Conservation (phyloP, 2,797 vertebrate species). For the Thripadectes ignobilis region DNA sequence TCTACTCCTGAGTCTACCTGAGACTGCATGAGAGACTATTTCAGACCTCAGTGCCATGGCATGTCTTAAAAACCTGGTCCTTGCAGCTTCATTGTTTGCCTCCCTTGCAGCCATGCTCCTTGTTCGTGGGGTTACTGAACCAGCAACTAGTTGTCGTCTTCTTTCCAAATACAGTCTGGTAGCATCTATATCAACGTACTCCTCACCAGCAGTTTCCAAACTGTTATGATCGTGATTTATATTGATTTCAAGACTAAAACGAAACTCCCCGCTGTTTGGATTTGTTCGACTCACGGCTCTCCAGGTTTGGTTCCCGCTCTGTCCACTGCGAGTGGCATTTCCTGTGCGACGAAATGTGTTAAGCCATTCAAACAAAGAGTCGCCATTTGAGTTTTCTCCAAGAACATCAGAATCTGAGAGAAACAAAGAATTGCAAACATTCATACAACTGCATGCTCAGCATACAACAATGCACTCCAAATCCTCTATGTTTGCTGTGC, state of each 20-base stretch:
- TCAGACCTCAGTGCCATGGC: slow-evolving; percentile 35
- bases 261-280: slow-evolving; percentile 92
- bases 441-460: not conserved
- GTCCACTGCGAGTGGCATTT: slow-evolving; percentile 91
- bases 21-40: slow-evolving; percentile 29
- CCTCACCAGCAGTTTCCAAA: slow-evolving; percentile 55
- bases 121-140: slow-evolving; percentile 66
- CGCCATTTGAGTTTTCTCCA: slow-evolving; percentile 84
- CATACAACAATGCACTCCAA: not conserved
- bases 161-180: slow-evolving; percentile 35
- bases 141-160: slow-evolving; percentile 39
- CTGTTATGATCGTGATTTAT: slow-evolving; percentile 91
- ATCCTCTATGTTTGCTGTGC: not conserved
- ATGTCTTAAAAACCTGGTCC: slow-evolving; percentile 48
- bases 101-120: slow-evolving; percentile 67
- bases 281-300: slow-evolving; percentile 93
- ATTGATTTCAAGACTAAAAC: slow-evolving; percentile 95
- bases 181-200: slow-evolving; percentile 37
- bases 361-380: slow-evolving; percentile 92
- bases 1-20: slow-evolving; percentile 64
- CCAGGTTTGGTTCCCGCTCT: slow-evolving; percentile 96
- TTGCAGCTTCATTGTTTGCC: not conserved
- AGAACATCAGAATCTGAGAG: slow-evolving; percentile 83
- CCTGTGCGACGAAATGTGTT: slow-evolving; percentile 91
- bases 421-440: slow-evolving; percentile 32